Percentiles rank a stretch among this genome's conserved stretches.
phyloP scores from a whole-genome alignment of 2,113 vertebrate species.

The Triplophysa rosa region DNA sequence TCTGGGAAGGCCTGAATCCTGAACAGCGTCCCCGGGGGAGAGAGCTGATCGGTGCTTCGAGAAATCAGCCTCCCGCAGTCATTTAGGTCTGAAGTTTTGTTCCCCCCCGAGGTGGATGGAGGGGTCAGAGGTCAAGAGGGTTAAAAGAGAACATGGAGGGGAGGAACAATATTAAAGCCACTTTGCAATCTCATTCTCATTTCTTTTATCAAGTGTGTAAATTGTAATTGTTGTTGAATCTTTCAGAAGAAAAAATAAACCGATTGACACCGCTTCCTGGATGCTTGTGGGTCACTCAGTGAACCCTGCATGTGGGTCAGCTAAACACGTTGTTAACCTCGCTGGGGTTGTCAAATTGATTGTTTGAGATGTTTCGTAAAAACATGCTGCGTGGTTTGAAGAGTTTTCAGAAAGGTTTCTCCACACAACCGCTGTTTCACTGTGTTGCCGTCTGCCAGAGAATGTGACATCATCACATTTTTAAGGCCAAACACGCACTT shows the following conservation, averaged over 20 bases:
- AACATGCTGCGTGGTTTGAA: not conserved
- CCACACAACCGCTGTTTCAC: conserved; percentile 22
- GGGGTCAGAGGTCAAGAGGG: conserved; percentile 23
- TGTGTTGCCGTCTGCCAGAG: conserved; percentile 24
- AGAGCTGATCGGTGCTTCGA: conserved; percentile 51
- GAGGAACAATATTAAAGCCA: not conserved
- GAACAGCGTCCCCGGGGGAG: conserved; percentile 68
- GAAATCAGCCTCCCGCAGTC: not conserved
- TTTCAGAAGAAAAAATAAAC: not conserved
- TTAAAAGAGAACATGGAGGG: not conserved
- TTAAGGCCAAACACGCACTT: conserved; percentile 45
- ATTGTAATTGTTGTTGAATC: not conserved
- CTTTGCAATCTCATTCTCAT: not conserved
- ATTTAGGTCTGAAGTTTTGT: conserved; percentile 1
- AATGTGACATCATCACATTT: conserved; percentile 47
- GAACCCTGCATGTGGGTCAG: not conserved
- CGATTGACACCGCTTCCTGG: not conserved
- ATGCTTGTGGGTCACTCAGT: not conserved
- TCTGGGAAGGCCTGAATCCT: conserved; percentile 61
- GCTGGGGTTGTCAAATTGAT: not conserved
- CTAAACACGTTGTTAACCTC: conserved; percentile 15
- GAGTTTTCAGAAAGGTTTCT: conserved; percentile 7
- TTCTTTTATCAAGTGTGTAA: too few relatives aligned
- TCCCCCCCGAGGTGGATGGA: not conserved
- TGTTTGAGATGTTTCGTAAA: not conserved